Percentiles rank a stretch among this genome's conserved stretches.
These are phyloP conservation scores for Caloenas nicobarica DNA, from an alignment of 2,113 vertebrate genomes.

Conservation along the genomic window DNA sequence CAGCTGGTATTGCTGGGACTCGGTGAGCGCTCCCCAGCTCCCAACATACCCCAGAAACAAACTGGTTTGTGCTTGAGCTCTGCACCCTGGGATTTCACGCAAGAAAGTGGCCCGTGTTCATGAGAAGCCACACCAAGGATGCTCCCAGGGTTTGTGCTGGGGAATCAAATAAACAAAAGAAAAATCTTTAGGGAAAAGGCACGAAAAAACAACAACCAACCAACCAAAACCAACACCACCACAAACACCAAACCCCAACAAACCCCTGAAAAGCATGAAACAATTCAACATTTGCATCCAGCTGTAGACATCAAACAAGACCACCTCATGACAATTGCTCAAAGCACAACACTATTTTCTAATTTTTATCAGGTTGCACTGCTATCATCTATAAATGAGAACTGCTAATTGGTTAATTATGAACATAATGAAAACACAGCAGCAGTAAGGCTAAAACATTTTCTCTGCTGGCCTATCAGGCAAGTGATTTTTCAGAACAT, in stretches of 20 bases:
- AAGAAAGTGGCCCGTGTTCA: background rate
- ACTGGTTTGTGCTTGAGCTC: background rate
- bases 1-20: background rate
- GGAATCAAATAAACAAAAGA: background rate
- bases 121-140: background rate
- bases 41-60: background rate
- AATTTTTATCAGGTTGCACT: background rate
- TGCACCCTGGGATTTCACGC: background rate
- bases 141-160: background rate
- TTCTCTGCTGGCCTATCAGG: background rate
- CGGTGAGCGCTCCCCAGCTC: background rate
- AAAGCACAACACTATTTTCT: background rate
- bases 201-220: background rate
- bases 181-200: background rate
- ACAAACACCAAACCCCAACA: background rate
- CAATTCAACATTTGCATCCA: background rate
- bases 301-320: background rate
- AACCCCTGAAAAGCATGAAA: background rate
- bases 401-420: background rate
- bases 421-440: background rate
- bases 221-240: no score
- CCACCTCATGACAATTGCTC: background rate
- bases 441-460: background rate
- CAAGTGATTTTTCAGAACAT: background rate
- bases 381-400: background rate